These are phyloP conservation scores for Lysandra bellargus DNA, from an alignment of 2,888 invertebrate genomes.

Conservation along the genomic window DNA sequence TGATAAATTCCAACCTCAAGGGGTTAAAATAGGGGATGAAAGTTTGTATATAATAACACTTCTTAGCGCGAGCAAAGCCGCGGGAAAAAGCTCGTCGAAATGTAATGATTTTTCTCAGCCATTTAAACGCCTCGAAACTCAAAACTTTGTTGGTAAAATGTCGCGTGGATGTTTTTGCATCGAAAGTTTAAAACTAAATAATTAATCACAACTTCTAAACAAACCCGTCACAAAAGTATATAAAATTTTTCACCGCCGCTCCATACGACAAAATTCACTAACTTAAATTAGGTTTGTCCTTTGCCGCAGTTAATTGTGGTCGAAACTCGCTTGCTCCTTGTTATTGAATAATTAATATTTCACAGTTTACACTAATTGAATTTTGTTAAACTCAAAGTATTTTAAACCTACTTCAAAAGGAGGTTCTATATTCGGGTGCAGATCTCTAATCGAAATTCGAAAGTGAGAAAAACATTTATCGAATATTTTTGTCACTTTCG, in stretches of 20 bases:
- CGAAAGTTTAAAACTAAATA: constrained; percentile 9
- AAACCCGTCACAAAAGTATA: constrained; percentile 9
- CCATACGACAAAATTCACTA: constrained; percentile 10
- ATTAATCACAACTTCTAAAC: constrained; percentile 9
- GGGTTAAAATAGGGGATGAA: too few species aligned
- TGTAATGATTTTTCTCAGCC: too few species aligned
- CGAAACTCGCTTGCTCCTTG: not conserved
- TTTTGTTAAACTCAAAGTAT: not conserved
- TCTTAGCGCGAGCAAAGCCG: too few species aligned
- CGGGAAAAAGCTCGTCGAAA: too few species aligned
- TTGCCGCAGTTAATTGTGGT: not conserved
- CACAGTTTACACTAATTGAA: not conserved
- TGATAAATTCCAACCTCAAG: too few species aligned
- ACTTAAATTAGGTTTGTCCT: constrained; percentile 12
- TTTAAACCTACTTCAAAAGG: not conserved
- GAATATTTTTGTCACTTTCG: not conserved
- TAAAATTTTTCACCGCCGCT: not conserved
- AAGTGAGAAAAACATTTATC: not conserved
- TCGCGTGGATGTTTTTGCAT: not conserved
- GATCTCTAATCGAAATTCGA: too few species aligned
- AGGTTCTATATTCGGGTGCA: too few species aligned
- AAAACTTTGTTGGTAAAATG: not conserved
- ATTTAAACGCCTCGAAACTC: not conserved
- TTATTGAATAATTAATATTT: not conserved
- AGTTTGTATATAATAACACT: too few species aligned